A percentile compares a stretch with the other conserved stretches of the same genome.
Evolutionary conservation across 2,113 vertebrate species (phyloP).

Genomic region (Odobenus rosmarus): DNA sequence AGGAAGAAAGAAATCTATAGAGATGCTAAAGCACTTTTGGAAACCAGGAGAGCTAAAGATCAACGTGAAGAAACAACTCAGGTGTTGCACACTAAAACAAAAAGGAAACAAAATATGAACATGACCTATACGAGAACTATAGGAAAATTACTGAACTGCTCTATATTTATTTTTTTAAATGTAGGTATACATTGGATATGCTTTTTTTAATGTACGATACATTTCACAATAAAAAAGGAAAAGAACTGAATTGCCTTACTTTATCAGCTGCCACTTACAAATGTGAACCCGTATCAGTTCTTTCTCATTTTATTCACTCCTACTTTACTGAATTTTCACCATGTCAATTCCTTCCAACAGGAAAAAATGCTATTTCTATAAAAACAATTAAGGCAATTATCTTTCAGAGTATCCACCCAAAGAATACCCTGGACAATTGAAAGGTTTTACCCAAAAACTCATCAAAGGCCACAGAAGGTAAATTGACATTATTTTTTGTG

Average conservation of each 20-base stretch:
- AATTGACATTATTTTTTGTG: background rate
- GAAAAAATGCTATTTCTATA: background rate
- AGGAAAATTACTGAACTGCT: background rate
- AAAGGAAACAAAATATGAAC: background rate
- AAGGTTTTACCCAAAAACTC: background rate
- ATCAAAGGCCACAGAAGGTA: background rate
- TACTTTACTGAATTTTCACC: background rate
- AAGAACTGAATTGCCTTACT: background rate
- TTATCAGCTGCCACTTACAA: background rate
- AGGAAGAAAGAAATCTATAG: background rate
- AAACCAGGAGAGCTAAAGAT: background rate
- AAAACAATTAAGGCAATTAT: constrained; percentile 11
- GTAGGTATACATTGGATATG: background rate
- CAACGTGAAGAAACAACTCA: background rate
- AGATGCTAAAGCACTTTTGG: background rate
- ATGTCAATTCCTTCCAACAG: background rate
- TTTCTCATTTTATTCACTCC: background rate
- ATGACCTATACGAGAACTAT: background rate
- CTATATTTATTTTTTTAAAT: background rate
- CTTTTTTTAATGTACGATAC: background rate
- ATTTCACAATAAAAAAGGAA: background rate
- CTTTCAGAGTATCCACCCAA: background rate
- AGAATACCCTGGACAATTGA: background rate
- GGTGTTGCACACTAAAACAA: background rate
- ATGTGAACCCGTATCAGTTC: background rate